These are phyloP conservation scores for Delphinus delphis DNA, from an alignment of 2,113 vertebrate genomes.

Conservation along the genomic window DNA sequence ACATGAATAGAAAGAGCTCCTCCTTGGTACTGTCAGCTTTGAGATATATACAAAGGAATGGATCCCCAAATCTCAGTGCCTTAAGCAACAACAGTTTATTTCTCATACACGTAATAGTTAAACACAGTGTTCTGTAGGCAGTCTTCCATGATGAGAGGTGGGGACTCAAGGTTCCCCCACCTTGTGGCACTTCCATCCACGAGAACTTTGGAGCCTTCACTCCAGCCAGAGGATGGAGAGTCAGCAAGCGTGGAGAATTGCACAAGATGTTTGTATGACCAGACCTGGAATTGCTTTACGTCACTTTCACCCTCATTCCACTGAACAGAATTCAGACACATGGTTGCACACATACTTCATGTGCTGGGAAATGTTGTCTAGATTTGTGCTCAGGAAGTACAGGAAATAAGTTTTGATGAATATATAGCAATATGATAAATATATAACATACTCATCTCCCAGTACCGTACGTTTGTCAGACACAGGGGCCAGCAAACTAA, in stretches of 20 bases:
- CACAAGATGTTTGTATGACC: not conserved
- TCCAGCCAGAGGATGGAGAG: too few species aligned
- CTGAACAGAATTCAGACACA: not conserved
- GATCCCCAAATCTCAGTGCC: not conserved
- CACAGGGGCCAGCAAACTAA: not conserved
- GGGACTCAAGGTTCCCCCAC: not conserved
- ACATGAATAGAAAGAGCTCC: not conserved
- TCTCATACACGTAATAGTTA: not conserved
- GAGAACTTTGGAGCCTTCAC: not conserved
- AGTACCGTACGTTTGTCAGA: not conserved
- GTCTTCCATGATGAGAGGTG: not conserved
- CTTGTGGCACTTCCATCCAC: not conserved
- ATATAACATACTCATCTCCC: not conserved
- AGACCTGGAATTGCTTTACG: not conserved
- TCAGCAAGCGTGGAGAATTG: not conserved
- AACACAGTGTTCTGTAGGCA: not conserved
- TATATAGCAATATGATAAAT: not conserved
- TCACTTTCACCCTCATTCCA: not conserved
- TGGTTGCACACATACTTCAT: not conserved
- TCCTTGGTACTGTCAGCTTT: not conserved
- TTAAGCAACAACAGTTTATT: not conserved
- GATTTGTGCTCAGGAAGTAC: not conserved
- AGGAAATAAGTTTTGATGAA: not conserved
- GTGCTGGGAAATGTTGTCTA: not conserved
- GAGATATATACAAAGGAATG: not conserved